phyloP scores from a whole-genome alignment of 2,888 invertebrate genomes.

The Himalopsyche japonica region DNA sequence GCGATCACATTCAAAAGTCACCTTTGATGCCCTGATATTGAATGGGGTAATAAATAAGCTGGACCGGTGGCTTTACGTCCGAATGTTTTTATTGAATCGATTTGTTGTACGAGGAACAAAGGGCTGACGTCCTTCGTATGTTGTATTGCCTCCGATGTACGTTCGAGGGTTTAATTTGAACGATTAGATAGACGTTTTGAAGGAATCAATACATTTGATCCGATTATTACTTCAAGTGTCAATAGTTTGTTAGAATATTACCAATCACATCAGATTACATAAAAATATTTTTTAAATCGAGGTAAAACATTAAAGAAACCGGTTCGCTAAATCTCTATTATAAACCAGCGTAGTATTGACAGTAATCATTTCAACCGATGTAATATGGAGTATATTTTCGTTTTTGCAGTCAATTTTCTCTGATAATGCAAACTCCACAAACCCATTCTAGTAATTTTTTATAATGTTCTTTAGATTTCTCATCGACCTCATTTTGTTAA shows the following conservation, averaged over 20 bases:
- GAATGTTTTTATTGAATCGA: conserved; percentile 2
- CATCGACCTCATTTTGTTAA: neutral
- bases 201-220: neutral
- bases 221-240: neutral
- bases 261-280: neutral
- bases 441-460: neutral
- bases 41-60: conserved; percentile 2
- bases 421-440: neutral
- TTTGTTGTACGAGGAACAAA: neutral
- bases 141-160: neutral
- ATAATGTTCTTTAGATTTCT: neutral
- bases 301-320: neutral
- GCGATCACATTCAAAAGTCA: neutral
- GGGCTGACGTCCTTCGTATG: neutral
- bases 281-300: neutral
- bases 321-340: too few relatives aligned
- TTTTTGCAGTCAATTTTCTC: neutral
- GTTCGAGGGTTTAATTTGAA: neutral
- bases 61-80: neutral
- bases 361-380: neutral
- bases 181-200: neutral
- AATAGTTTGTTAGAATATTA: neutral
- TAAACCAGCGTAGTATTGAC: neutral
- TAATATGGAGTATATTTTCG: neutral
- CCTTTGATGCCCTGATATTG: neutral